Base-by-base conservation (phyloP, 2,113 vertebrate species). In the Grallaria varia region DNA sequence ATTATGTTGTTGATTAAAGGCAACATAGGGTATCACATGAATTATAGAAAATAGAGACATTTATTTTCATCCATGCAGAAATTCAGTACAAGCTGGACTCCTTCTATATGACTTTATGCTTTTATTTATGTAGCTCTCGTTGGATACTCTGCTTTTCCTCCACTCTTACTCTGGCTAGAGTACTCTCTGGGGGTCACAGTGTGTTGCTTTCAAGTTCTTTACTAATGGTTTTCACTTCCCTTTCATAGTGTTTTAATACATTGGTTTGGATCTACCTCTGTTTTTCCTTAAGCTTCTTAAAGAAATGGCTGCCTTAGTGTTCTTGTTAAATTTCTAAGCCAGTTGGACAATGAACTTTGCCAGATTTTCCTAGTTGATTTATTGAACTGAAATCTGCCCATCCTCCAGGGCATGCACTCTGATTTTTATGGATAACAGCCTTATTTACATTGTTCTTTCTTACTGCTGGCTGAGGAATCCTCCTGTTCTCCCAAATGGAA, bases 281-380 rank as follows among this genome's bases (percentile, higher is more conserved):
- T 73, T 96, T 96, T 86, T 95, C 63, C 86, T 86, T 95, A 82
- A 88, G 69, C 42, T 25, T 86, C 62, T 92, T 89, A 40, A 79
- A 72, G 55, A 88, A 90, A 71, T 52, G 75, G 84, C 86, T 92
- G 44, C 31, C 40, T 33, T 89, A 81, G 88, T 90, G 76, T n/a
- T 91, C 84, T 74, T 92, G 89, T 76, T 89, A 88, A 86, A 93
- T 87, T 95, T 90, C 45, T 86, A 87, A 90, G 77, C 74, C 95
- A 94, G 16, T 94, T 93, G 93, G 85, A 95, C 66, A 84, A 55
- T 84, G 63, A 93, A 87, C 82, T 95, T 93, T 96, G 62, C 93
- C 95, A 95, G 89, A 72, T 83, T 59, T 91, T 96, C 74, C 49
- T 71, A n/a, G 39, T 8, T 97, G 92, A 96, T 97, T 97, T 96